These are phyloP conservation scores for Congeria kusceri DNA, from an alignment of 2,888 invertebrate genomes.

Conservation along the genomic window DNA sequence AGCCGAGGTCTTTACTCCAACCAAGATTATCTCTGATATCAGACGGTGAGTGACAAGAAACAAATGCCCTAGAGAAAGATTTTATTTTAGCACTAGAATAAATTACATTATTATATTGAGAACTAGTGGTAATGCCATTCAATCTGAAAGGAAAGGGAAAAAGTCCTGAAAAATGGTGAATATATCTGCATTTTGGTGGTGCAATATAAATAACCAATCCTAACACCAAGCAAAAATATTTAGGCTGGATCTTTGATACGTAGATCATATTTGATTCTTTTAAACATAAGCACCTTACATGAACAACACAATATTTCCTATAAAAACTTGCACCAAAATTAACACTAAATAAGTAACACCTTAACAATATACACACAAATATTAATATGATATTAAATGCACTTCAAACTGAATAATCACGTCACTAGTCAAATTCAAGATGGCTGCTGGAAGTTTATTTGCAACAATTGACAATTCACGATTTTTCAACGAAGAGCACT, in stretches of 20 bases:
- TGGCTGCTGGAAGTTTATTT: conserved; percentile 43
- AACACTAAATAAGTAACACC: too few species aligned
- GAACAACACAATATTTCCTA: too few species aligned
- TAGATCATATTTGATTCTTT: too few species aligned
- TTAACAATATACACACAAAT: neutral
- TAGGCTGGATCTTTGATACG: too few species aligned
- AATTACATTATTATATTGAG: conserved; percentile 22
- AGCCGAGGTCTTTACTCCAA: too few species aligned
- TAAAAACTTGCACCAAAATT: too few species aligned
- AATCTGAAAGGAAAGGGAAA: conserved; percentile 81
- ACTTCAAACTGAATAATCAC: neutral
- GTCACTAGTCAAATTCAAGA: conserved; percentile 65
- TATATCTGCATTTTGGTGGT: conserved; percentile 61
- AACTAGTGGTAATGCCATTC: conserved; percentile 36
- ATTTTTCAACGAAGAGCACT: neutral
- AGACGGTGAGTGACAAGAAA: too few species aligned
- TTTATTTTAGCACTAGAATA: conserved; percentile 10
- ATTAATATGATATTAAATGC: neutral
- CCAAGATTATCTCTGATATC: too few species aligned
- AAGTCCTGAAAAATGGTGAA: conserved; percentile 78
- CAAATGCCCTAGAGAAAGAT: neutral
- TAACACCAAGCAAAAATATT: conserved; percentile 4
- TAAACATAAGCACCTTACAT: too few species aligned
- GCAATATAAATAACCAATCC: conserved; percentile 24
- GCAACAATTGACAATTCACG: conserved; percentile 5